Evolutionary conservation across 2,888 invertebrate genomes (phyloP).

Genomic region (Reticulitermes lucifugus): DNA sequence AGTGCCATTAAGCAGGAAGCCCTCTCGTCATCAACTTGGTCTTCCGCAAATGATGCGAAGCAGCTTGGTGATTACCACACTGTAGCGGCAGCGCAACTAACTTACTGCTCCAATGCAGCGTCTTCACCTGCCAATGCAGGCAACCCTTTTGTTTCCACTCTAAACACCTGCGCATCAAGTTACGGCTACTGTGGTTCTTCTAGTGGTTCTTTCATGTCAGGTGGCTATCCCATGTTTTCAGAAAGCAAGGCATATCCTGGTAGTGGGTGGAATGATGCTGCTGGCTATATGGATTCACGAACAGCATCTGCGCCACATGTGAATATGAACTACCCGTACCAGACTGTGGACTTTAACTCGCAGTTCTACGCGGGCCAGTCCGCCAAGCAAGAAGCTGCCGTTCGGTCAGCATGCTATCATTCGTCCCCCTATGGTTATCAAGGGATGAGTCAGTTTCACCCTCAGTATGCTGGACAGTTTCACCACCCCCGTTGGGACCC

Average conservation of each 20-base stretch:
- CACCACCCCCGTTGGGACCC: conserved; percentile 60
- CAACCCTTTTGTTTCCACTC: conserved; percentile 65
- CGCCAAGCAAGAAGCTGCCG: conserved; percentile 49
- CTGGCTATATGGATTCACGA: conserved; percentile 47
- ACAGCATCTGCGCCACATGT: conserved; percentile 33
- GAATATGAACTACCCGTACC: conserved; percentile 48
- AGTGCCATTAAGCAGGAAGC: conserved; percentile 56
- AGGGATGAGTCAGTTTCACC: conserved; percentile 47
- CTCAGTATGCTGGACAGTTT: conserved; percentile 48
- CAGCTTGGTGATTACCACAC: conserved; percentile 60
- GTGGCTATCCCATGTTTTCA: conserved; percentile 45
- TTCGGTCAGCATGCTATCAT: conserved; percentile 52
- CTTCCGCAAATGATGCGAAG: conserved; percentile 60
- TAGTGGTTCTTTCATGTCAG: conserved; percentile 43
- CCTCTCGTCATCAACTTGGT: conserved; percentile 57
- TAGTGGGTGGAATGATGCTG: conserved; percentile 49
- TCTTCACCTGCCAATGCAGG: conserved; percentile 59
- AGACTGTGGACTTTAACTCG: conserved; percentile 47
- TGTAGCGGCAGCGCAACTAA: conserved; percentile 49
- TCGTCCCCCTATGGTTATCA: conserved; percentile 51
- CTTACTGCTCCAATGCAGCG: conserved; percentile 10
- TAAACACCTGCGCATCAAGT: conserved; percentile 39
- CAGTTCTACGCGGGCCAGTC: conserved; percentile 46
- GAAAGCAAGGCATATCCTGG: conserved; percentile 40
- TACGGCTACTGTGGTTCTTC: conserved; percentile 50